phyloP scores from a whole-genome alignment of 2,113 vertebrate genomes.

The Tragelaphus imberbis region DNA sequence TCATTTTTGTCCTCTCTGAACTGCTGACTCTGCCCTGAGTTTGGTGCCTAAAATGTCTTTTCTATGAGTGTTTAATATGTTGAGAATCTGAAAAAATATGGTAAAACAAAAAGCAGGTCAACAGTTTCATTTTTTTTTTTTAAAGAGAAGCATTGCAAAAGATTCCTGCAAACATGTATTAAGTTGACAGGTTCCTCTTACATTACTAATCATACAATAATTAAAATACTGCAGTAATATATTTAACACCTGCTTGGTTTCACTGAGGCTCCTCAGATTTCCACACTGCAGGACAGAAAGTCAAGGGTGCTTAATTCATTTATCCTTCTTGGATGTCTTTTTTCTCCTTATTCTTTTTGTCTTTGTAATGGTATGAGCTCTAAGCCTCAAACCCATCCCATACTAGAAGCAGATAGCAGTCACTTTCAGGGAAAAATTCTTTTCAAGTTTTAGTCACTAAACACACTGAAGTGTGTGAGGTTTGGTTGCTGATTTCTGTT shows the following conservation, averaged over 20 bases:
- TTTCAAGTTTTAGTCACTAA: not conserved
- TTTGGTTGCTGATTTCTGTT: not conserved
- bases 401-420: not conserved
- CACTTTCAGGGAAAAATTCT: not conserved
- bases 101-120: not conserved
- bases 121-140: not conserved
- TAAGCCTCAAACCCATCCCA: not conserved
- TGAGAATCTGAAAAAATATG: not conserved
- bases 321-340: not conserved
- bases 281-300: not conserved
- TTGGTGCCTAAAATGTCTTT: not conserved
- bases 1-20: not conserved
- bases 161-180: not conserved
- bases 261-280: not conserved
- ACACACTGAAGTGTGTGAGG: not conserved
- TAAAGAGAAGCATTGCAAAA: not conserved
- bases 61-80: not conserved
- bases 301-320: not conserved
- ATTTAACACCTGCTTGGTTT: not conserved
- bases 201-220: not conserved
- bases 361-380: not conserved
- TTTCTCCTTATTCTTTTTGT: not conserved
- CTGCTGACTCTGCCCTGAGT: not conserved
- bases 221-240: not conserved
- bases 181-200: not conserved